Evolutionary conservation across 2,113 vertebrate genomes (phyloP), one percentile per base, ranked within the genome.

Genomic region (Perognathus longimembris): DNA sequence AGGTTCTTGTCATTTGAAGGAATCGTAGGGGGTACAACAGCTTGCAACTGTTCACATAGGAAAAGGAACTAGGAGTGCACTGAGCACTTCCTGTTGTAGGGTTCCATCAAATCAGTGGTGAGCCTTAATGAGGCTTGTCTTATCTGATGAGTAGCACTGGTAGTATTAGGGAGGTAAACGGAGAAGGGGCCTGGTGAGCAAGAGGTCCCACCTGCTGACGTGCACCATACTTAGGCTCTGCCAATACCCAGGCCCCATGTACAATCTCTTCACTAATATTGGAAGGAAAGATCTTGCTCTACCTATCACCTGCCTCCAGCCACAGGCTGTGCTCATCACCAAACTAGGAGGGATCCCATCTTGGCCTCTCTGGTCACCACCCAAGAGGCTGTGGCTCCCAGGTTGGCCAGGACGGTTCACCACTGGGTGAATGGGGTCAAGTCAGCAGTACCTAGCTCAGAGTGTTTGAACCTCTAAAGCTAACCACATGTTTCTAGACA

Each of bases 111-210:
- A 70, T 70, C 34, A 22, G 66, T 11, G 2, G 26, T 2, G 2
- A 26, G 28, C 38, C 5, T 69, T 11, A 34, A 22, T 1, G n/a
- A 20, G 54, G 45, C 45, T 45, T 45, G 45, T 12, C 45, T 45
- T 45, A 45, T 12, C 45, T 45, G 12, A 45, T 45, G 45, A 45
- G 45, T 12, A 45, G 9, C 8, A 45, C 12, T 12, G 12, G 45
- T 45, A 45, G 45, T 45, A 45, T 4, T 45, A 45, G 45, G 45
- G 57, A 59, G 57, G 57, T 22, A 3, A 8, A 0, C 0, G 5
- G 20, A 26, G 8, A 2, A 17, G 76, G 22, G 42, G 36, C 6
- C 40, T n/a, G 1, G 0, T 1, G 1, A 6, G 70, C 26, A 22
- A 22, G 21, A 30, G 21, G 36, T 26, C 2, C 1, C 11, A 24